Percentiles rank a stretch among this genome's conserved stretches.
Evolutionary conservation across 2,888 invertebrate genomes (phyloP).

Genomic region (Leucophora obtusa): DNA sequence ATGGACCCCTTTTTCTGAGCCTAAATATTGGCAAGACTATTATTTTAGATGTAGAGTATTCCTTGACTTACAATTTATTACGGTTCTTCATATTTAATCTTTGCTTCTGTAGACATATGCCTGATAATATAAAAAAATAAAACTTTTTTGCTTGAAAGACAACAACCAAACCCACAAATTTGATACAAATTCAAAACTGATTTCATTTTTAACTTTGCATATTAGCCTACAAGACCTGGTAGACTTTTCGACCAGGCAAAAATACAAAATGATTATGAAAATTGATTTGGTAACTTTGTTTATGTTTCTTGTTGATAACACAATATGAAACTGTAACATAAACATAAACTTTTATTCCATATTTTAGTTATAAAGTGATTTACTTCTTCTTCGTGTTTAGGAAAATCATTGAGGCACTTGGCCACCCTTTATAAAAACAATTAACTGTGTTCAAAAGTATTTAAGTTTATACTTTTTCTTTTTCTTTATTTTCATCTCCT

Average conservation of each 20-base stretch:
- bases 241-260: background rate
- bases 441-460: slow-evolving; percentile 35
- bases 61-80: no score
- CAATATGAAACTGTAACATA: background rate
- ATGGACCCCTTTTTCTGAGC: no score
- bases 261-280: slow-evolving; percentile 55
- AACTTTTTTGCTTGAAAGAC: background rate
- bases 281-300: slow-evolving; percentile 57
- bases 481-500: slow-evolving; percentile 8
- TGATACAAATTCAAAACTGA: slow-evolving; percentile 13
- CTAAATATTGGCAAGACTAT: no score
- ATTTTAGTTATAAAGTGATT: slow-evolving; percentile 2
- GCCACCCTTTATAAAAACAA: slow-evolving; percentile 27
- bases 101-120: slow-evolving; percentile 21
- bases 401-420: slow-evolving; percentile 34
- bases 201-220: slow-evolving; percentile 36
- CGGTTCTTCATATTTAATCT: background rate
- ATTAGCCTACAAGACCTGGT: background rate
- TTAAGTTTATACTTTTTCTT: slow-evolving; percentile 40
- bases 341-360: slow-evolving; percentile 23
- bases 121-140: background rate
- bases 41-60: no score
- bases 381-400: background rate
- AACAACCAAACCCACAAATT: slow-evolving; percentile 30
- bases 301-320: slow-evolving; percentile 25